Percentiles rank a stretch among this genome's conserved stretches.
Evolutionary conservation across 2,113 vertebrate genomes (phyloP).

Genomic region (Heloderma charlesbogerti): DNA sequence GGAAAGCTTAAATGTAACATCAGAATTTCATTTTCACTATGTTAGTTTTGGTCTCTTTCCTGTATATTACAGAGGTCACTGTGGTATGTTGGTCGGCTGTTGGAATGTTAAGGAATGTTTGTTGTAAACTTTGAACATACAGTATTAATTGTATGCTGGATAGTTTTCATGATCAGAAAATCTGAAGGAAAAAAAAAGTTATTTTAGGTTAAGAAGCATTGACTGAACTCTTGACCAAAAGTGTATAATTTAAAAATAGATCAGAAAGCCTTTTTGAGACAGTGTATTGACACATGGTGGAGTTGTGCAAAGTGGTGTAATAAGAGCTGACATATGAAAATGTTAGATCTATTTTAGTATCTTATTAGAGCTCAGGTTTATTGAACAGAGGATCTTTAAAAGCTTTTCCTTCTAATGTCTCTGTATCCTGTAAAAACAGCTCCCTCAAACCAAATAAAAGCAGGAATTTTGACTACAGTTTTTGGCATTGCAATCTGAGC

Average conservation of each 20-base stretch:
- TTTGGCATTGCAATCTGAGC: not conserved
- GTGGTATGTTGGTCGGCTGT: slow-evolving; percentile 1
- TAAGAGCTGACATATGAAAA: slow-evolving; percentile 34
- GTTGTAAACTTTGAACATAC: not conserved
- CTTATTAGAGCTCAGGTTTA: slow-evolving; percentile 38
- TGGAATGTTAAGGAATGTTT: not conserved
- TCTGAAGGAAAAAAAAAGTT: slow-evolving; percentile 5
- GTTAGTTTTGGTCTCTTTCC: slow-evolving; percentile 51
- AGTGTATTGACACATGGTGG: slow-evolving; percentile 35
- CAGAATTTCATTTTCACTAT: slow-evolving; percentile 43
- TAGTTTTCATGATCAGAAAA: slow-evolving; percentile 44
- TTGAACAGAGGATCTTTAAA: slow-evolving; percentile 31
- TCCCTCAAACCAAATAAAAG: slow-evolving; percentile 26
- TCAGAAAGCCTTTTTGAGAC: slow-evolving; percentile 25
- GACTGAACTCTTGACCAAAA: slow-evolving; percentile 40
- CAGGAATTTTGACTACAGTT: not conserved
- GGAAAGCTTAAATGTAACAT: slow-evolving; percentile 25
- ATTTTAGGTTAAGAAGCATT: slow-evolving; percentile 42
- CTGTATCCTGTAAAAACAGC: slow-evolving; percentile 3
- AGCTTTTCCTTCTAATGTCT: slow-evolving; percentile 14
- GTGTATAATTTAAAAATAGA: slow-evolving; percentile 46
- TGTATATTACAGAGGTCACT: slow-evolving; percentile 47
- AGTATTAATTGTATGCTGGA: not conserved
- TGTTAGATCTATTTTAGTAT: slow-evolving; percentile 32
- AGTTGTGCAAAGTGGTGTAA: slow-evolving; percentile 30